These are phyloP conservation scores for Cosmopolites sordidus DNA, from an alignment of 2,888 invertebrate species.

Conservation along the genomic window DNA sequence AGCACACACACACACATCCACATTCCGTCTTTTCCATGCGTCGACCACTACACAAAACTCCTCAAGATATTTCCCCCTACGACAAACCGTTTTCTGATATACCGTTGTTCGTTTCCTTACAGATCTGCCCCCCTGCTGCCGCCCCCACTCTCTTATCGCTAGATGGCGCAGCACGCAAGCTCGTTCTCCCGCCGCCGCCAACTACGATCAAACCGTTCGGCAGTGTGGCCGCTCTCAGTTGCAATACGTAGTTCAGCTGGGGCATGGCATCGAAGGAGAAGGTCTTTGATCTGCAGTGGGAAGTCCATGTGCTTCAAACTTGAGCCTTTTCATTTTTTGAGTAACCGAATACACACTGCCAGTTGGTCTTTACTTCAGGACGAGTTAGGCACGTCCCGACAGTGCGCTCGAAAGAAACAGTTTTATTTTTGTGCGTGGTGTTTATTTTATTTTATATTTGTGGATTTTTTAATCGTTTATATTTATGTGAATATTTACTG, in stretches of 20 bases:
- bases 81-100: conserved; percentile 27
- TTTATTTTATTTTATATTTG: too few relatives aligned
- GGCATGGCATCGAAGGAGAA: conserved; percentile 11
- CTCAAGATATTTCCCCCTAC: conserved; percentile 24
- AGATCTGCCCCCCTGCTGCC: conserved; percentile 22
- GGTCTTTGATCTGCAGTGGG: conserved; percentile 2
- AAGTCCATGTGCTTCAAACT: conserved; percentile 13
- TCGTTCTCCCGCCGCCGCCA: conserved; percentile 20
- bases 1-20: conserved; percentile 15
- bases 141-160: conserved; percentile 13
- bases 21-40: conserved; percentile 22
- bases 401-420: too few relatives aligned
- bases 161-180: conserved; percentile 17
- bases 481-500: too few relatives aligned
- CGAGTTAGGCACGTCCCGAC: too few relatives aligned
- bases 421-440: too few relatives aligned
- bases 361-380: too few relatives aligned
- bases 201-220: conserved; percentile 9
- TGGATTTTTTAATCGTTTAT: too few relatives aligned
- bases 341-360: background rate
- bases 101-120: conserved; percentile 27
- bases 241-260: conserved; percentile 12
- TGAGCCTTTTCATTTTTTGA: too few relatives aligned
- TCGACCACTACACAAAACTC: conserved; percentile 24
- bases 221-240: conserved; percentile 17